Evolutionary conservation across 1,140 invertebrate genomes (phyloP).

Genomic region (Branchinecta lindahli): DNA sequence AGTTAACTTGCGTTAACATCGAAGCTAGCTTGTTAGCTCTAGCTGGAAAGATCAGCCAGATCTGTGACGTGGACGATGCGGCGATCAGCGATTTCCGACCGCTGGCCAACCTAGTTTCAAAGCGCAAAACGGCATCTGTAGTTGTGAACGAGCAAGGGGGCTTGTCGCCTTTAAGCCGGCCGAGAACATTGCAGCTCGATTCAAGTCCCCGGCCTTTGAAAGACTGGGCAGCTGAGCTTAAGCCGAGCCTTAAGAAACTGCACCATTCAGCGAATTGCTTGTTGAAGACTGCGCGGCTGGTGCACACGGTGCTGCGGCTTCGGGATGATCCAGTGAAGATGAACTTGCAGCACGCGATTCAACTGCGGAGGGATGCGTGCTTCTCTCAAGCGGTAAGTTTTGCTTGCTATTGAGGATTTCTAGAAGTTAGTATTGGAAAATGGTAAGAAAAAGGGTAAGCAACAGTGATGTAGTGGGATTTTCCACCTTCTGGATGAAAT

Average conservation of each 20-base stretch:
- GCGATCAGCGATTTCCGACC: background rate
- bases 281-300: conserved; percentile 60
- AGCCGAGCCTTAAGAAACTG: conserved; percentile 63
- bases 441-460: background rate
- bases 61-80: background rate
- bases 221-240: conserved; percentile 57
- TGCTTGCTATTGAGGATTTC: conserved; percentile 11
- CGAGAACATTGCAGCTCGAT: background rate
- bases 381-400: conserved; percentile 74
- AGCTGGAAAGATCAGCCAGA: conserved; percentile 12
- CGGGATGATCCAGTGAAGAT: conserved; percentile 52
- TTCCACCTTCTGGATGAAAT: too few species aligned
- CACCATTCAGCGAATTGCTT: conserved; percentile 62
- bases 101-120: conserved; percentile 13
- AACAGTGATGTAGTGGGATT: too few species aligned
- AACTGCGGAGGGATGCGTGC: conserved; percentile 66
- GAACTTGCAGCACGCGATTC: conserved; percentile 43
- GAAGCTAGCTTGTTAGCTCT: conserved; percentile 42
- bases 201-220: conserved; percentile 31
- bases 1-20: conserved; percentile 71
- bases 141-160: conserved; percentile 1
- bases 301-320: conserved; percentile 71
- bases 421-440: background rate
- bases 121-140: conserved; percentile 20
- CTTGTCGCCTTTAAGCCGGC: background rate